These are phyloP conservation scores for Noctua fimbriata DNA, from an alignment of 2,888 invertebrate species.

Conservation along the genomic window DNA sequence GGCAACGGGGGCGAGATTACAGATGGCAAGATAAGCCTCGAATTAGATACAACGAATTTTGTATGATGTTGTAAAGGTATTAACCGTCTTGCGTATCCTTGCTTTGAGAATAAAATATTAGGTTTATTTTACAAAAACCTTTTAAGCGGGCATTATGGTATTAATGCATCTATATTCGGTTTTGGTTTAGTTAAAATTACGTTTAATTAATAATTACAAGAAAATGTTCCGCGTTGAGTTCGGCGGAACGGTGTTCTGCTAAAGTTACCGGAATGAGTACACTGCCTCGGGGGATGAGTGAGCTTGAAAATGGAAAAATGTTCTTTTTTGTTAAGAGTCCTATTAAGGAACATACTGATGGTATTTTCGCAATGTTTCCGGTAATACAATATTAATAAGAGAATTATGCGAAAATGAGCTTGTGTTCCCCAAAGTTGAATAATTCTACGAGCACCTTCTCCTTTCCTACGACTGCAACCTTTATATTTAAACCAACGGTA, in stretches of 20 bases:
- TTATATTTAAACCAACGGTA: neutral
- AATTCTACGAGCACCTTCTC: neutral
- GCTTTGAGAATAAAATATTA: slow-evolving; percentile 88
- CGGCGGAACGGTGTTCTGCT: slow-evolving; percentile 22
- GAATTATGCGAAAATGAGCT: neutral
- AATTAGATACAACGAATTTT: slow-evolving; percentile 90
- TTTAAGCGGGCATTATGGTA: slow-evolving; percentile 70
- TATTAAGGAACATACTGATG: slow-evolving; percentile 17
- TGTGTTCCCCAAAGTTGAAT: neutral
- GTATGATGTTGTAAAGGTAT: slow-evolving; percentile 88
- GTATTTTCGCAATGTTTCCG: slow-evolving; percentile 16
- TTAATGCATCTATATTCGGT: slow-evolving; percentile 63
- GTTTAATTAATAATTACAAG: slow-evolving; percentile 52
- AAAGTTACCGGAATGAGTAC: slow-evolving; percentile 46
- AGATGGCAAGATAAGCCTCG: slow-evolving; percentile 89
- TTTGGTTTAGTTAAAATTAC: slow-evolving; percentile 53
- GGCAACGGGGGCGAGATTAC: slow-evolving; percentile 85
- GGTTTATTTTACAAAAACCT: slow-evolving; percentile 81
- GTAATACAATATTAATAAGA: slow-evolving; percentile 14
- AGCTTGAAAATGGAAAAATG: slow-evolving; percentile 49
- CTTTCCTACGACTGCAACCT: neutral
- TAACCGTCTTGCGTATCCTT: slow-evolving; percentile 80
- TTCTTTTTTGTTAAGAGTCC: slow-evolving; percentile 18
- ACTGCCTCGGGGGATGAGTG: slow-evolving; percentile 46
- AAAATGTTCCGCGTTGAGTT: slow-evolving; percentile 41